Evolutionary conservation across 1,140 invertebrate species (phyloP), one percentile per base, ranked within the genome.

Genomic region (Nephila pilipes): DNA sequence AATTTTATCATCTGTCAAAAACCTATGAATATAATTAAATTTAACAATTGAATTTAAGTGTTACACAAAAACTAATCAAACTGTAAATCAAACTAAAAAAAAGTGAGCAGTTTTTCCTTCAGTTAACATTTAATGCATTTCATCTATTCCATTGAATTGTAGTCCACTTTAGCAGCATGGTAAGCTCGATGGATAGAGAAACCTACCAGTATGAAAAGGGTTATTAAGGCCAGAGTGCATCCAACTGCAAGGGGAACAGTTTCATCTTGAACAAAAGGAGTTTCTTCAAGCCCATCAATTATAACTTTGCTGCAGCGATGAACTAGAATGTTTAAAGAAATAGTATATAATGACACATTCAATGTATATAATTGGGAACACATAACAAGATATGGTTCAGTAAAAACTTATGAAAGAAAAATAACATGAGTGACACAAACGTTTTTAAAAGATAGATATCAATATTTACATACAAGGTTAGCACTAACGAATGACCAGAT

Each of bases 101-200:
- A 46, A 46, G 4, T 46, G 6, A 6, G 46, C 46, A 46, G 46
- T 46, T 46, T 46, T 46, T 46, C 46, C 12, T 46, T 46, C 46
- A 10, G 46, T 10, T 46, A 10, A 46, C 46, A 75, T 12, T n/a
- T 65, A 65, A 65, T 36, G 4, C 1, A 2, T 36, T 36, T n/a
- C n/a, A 32, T 16, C 18, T 75, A 75, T 20, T 75, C 97, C 98
- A 98, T 98, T 1, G 97, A 98, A 94, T 98, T 98, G 95, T 98
- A 98, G 95, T 98, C 97, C 8, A 98, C 97, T 95, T 98, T 98
- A 95, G 98, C 98, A 60, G 98, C 96, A 95, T 98, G 98, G 94
- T 98, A 97, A 95, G 98, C 98, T 94, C 98, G 97, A 95, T 97
- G 98, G 29, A 97, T 97, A 1, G 97, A 97, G 95, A 98, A 98